Evolutionary conservation across 2,113 vertebrate genomes (phyloP).

Genomic region (Dicaeum eximium): DNA sequence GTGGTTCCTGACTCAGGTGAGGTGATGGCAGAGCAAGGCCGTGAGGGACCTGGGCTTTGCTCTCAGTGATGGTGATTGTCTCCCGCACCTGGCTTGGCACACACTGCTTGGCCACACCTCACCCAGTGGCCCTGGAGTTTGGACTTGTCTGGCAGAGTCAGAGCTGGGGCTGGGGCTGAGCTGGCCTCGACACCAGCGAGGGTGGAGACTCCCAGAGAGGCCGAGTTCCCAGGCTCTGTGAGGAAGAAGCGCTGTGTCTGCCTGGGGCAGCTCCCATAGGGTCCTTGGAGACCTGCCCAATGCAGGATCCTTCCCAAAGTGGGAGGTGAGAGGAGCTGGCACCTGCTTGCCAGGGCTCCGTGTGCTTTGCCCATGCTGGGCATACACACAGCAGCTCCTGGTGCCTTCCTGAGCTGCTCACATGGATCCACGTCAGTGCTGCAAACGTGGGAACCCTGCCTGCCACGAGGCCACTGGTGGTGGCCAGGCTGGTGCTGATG

Average conservation of each 20-base stretch:
- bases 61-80: background rate
- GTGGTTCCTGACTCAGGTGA: background rate
- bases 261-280: background rate
- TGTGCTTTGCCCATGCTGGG: background rate
- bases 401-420: background rate
- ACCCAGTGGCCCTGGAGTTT: background rate
- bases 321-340: background rate
- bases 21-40: background rate
- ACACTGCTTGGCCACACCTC: background rate
- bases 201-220: background rate
- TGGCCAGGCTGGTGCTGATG: background rate
- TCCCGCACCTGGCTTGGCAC: background rate
- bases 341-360: accelerated
- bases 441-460: accelerated
- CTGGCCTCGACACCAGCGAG: accelerated
- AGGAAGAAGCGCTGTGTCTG: background rate
- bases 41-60: background rate
- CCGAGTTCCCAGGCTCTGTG: accelerated
- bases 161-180: background rate
- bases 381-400: accelerated
- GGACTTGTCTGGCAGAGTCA: background rate
- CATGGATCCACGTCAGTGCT: accelerated
- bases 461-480: accelerated
- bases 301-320: accelerated
- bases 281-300: background rate